Evolutionary conservation across 2,113 vertebrate species (phyloP).

Genomic region (Gnathochromis pfefferi): DNA sequence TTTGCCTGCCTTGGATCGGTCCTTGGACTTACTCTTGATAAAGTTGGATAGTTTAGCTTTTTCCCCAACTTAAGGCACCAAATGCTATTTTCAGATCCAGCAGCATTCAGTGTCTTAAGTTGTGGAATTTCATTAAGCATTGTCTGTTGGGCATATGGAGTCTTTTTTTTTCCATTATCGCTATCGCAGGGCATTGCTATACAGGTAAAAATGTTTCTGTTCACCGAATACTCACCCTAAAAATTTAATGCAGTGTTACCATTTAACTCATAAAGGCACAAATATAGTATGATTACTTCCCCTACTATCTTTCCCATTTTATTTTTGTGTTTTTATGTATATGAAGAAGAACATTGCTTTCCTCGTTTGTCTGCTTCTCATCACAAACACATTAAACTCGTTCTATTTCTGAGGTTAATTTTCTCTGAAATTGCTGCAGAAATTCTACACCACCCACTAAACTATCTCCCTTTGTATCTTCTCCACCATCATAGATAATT

Average conservation of each 20-base stretch:
- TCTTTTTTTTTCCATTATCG: neutral
- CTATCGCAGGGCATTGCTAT: neutral
- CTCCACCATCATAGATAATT: neutral
- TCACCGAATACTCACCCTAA: neutral
- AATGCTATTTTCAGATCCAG: neutral
- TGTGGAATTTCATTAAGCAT: neutral
- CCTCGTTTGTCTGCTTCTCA: neutral
- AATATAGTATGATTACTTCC: neutral
- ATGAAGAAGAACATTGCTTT: neutral
- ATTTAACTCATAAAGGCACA: neutral
- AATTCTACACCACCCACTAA: neutral
- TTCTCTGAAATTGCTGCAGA: neutral
- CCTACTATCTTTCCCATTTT: neutral
- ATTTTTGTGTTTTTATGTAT: neutral
- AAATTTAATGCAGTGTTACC: neutral
- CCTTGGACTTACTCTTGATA: neutral
- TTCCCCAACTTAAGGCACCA: neutral
- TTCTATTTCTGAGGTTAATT: neutral
- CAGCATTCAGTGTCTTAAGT: neutral
- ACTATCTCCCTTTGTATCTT: neutral
- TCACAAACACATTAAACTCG: neutral
- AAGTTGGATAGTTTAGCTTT: neutral
- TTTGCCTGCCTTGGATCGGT: neutral
- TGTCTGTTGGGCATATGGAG: neutral
- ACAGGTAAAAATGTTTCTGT: neutral